phyloP scores from a whole-genome alignment of 1,140 invertebrate genomes.

The Halictus rubicundus region DNA sequence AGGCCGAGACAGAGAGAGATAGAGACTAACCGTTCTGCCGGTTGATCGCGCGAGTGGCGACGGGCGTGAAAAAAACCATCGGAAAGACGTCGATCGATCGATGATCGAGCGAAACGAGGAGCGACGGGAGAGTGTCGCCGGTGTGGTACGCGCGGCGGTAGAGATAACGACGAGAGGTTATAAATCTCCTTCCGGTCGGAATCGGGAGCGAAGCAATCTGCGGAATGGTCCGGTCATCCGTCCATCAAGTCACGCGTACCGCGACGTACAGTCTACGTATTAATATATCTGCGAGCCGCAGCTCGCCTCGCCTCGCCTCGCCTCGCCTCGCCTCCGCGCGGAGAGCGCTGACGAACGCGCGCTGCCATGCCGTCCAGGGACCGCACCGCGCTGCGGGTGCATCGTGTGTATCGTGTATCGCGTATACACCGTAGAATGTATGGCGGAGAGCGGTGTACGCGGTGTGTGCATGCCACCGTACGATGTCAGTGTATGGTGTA shows the following conservation, averaged over 20 bases:
- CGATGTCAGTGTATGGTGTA: neutral
- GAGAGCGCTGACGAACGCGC: neutral
- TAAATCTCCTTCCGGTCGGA: conserved; percentile 80
- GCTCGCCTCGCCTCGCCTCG: neutral
- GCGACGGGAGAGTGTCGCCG: conserved; percentile 41
- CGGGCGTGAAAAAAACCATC: no score
- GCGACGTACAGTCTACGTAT: conserved; percentile 66
- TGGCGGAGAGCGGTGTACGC: neutral
- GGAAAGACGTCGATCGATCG: conserved; percentile 54
- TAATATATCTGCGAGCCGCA: conserved; percentile 63
- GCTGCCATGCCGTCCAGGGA: neutral
- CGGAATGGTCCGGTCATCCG: conserved; percentile 79
- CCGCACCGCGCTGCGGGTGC: neutral
- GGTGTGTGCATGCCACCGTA: conserved; percentile 12
- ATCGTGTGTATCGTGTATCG: conserved; percentile 4
- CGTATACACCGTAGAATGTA: conserved; percentile 6
- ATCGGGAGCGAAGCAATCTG: conserved; percentile 79
- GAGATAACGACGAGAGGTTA: conserved; percentile 79
- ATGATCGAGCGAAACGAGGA: conserved; percentile 57
- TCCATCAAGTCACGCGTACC: conserved; percentile 76
- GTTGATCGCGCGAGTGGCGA: no score
- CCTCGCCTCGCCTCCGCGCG: neutral
- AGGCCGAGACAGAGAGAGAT: no score
- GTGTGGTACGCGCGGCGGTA: conserved; percentile 30
- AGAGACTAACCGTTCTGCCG: no score